Evolutionary conservation across 2,113 vertebrate species (phyloP).

Genomic region (Nesogale talazaci): DNA sequence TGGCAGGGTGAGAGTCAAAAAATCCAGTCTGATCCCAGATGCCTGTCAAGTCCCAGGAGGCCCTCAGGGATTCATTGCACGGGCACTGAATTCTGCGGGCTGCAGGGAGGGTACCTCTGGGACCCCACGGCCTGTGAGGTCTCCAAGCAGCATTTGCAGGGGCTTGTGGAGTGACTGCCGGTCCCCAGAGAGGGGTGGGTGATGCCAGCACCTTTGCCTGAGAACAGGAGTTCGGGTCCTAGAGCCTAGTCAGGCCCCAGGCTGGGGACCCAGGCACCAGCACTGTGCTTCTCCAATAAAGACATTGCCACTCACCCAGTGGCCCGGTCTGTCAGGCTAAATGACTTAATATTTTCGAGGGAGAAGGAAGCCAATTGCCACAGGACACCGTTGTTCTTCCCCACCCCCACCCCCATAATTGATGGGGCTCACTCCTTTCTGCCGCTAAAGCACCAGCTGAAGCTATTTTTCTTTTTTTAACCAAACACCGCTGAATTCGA

Average conservation of each 20-base stretch:
- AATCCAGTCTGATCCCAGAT: background rate
- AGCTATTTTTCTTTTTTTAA: conserved; percentile 81
- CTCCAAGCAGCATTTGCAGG: background rate
- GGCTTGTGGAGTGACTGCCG: background rate
- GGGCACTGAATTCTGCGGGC: accelerated
- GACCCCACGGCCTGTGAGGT: background rate
- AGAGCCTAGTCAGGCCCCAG: background rate
- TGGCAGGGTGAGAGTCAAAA: background rate
- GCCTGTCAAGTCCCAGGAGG: background rate
- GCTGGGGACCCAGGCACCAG: background rate
- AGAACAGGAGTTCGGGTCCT: background rate
- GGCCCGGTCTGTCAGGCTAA: conserved; percentile 49
- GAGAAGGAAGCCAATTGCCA: conserved; percentile 58
- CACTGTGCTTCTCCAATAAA: conserved; percentile 39
- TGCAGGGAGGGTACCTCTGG: background rate
- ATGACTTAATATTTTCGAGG: conserved; percentile 74
- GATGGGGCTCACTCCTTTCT: conserved; percentile 75
- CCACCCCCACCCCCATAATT: conserved; percentile 36
- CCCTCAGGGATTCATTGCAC: background rate
- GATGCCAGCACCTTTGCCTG: background rate
- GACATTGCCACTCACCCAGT: background rate
- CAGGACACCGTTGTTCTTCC: conserved; percentile 55
- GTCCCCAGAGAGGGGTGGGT: background rate
- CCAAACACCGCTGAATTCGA: conserved; percentile 79
- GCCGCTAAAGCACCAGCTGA: conserved; percentile 56